Base-by-base conservation (phyloP, 2,113 vertebrate species). In the Cynopterus brachyotis region DNA sequence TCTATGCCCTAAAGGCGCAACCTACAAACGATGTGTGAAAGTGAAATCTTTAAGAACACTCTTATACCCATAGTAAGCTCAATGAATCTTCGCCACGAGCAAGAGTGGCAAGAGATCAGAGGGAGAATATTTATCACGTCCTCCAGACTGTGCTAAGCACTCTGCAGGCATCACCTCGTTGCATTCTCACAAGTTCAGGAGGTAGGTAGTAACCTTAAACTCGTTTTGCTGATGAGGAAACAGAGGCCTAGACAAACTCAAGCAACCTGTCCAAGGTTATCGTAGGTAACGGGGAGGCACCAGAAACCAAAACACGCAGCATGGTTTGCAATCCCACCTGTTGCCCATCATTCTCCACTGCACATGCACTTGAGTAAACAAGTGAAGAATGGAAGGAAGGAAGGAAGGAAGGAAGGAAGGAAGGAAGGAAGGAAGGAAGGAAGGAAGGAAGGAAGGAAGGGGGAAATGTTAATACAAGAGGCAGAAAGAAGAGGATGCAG, bases 81-180 rank as follows among this genome's bases (percentile, higher is more conserved):
- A 67, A 2, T 35, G 93, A 70, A 50, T 28, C 47, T 89, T 32
- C 37, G 30, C 69, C 28, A 12, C 42, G 82, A 79, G 9, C 15
- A 72, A 5, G 0, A 15, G 24, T 0, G 0, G 50, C 69, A 47
- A 6, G 73, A 37, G 69, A 47, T 20, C 45, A 24, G 0, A 2
- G 0, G 5, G 26, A 26, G 47, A 47, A 17, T 1, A 19, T 5
- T 55, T 3, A 24, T 47, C n/a, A 35, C 0, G 3, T 17, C 37
- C 62, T 55, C 8, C 3, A n/a, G 11, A 6, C n/a, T 5, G 17
- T 4, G 30, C 2, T 22, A 47, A 47, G 28, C 28, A 35, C 26
- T 5, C 2, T 20, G 26, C 5, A 35, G 26, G 20, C 7, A 42
- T 62, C n/a, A 6, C 9, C 28, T 37, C 67, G 15, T 0, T 11